Evolutionary conservation across 2,113 vertebrate species (phyloP).

Genomic region (Micronycteris hirsuta): DNA sequence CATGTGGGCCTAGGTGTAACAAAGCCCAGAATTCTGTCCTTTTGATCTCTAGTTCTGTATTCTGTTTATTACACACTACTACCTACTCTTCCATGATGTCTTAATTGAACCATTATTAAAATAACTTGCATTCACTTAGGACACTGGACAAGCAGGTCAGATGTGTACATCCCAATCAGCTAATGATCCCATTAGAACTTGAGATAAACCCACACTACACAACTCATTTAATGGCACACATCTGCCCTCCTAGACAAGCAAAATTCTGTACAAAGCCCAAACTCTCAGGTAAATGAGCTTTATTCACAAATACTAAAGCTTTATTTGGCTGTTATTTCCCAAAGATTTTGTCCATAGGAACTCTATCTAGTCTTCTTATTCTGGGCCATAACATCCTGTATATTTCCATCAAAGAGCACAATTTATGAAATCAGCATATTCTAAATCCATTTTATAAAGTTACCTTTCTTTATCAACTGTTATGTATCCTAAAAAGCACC

Average conservation of each 20-base stretch:
- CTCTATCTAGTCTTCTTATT: background rate
- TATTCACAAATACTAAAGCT: background rate
- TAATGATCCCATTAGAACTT: background rate
- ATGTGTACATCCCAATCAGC: background rate
- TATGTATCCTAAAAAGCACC: background rate
- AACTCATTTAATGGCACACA: background rate
- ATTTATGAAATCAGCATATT: background rate
- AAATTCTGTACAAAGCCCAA: background rate
- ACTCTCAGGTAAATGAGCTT: background rate
- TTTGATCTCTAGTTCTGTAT: background rate
- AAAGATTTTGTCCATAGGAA: background rate
- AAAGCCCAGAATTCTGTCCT: background rate
- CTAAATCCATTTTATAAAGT: slow-evolving; percentile 2
- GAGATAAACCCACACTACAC: background rate
- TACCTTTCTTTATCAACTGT: background rate
- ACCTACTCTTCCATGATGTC: background rate
- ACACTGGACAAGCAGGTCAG: background rate
- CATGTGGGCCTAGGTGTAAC: background rate
- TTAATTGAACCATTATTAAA: slow-evolving; percentile 24
- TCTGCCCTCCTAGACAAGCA: background rate
- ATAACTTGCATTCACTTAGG: slow-evolving; percentile 12
- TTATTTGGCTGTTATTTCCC: background rate
- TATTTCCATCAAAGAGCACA: background rate
- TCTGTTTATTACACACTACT: slow-evolving; percentile 10
- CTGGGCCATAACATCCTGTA: background rate